These are phyloP conservation scores for Belonocnema kinseyi DNA, from an alignment of 1,140 invertebrate genomes.

Conservation along the genomic window DNA sequence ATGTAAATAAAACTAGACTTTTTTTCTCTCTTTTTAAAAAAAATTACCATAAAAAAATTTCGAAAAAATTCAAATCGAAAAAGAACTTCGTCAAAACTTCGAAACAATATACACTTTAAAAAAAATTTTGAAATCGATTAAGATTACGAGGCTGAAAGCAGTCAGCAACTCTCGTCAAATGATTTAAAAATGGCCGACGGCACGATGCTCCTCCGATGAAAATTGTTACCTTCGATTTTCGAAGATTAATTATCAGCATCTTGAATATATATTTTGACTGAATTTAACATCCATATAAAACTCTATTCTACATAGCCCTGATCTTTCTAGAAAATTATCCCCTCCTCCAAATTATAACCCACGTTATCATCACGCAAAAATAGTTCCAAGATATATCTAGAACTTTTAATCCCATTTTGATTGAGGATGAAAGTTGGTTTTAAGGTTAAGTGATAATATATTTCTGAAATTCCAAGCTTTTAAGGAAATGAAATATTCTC, in stretches of 20 bases:
- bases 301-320: neutral
- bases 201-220: neutral
- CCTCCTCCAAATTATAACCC: neutral
- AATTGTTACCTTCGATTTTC: neutral
- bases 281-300: neutral
- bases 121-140: neutral
- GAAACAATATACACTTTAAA: neutral
- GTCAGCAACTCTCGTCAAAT: neutral
- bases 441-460: neutral
- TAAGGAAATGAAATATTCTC: neutral
- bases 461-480: neutral
- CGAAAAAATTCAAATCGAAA: neutral
- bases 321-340: conserved; percentile 3
- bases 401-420: neutral
- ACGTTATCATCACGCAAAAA: conserved; percentile 1
- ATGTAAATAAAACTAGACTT: neutral
- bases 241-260: neutral
- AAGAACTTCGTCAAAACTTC: neutral
- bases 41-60: neutral
- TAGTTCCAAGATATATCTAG: too few relatives aligned
- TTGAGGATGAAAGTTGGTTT: neutral
- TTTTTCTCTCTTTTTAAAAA: neutral
- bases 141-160: neutral
- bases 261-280: neutral
- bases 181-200: conserved; percentile 27